A percentile compares a stretch with the other conserved stretches of the same genome.
phyloP scores from a whole-genome alignment of 2,888 invertebrate genomes.

The Acleris emargana region DNA sequence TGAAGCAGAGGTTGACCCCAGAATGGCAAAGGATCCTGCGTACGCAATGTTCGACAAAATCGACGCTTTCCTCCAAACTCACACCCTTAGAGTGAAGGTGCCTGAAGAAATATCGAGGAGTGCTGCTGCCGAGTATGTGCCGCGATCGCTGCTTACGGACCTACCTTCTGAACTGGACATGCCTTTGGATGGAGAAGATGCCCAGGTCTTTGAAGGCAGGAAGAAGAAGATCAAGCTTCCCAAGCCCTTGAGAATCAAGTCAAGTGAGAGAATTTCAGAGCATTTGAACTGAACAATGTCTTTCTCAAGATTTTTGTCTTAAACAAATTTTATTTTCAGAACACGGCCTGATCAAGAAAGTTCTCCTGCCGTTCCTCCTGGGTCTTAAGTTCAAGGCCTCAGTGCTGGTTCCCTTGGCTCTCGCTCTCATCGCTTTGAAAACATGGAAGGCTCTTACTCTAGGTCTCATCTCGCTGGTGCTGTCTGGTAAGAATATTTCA shows the following conservation, averaged over 20 bases:
- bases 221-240: slow-evolving; percentile 81
- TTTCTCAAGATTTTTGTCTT: slow-evolving; percentile 3
- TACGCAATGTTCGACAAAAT: slow-evolving; percentile 88
- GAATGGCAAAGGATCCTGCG: slow-evolving; percentile 80
- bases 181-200: slow-evolving; percentile 85
- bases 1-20: slow-evolving; percentile 65
- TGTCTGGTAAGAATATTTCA: slow-evolving; percentile 84
- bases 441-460: slow-evolving; percentile 95
- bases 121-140: slow-evolving; percentile 84
- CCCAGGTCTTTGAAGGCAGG: slow-evolving; percentile 74
- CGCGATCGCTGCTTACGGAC: slow-evolving; percentile 85
- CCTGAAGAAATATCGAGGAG: slow-evolving; percentile 86
- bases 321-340: slow-evolving; percentile 78
- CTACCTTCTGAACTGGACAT: slow-evolving; percentile 88
- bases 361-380: slow-evolving; percentile 92
- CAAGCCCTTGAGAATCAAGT: slow-evolving; percentile 79
- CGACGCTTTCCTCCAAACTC: slow-evolving; percentile 89
- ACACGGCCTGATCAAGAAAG: slow-evolving; percentile 92
- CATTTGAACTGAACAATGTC: background rate
- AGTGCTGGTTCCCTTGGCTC: slow-evolving; percentile 90
- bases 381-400: slow-evolving; percentile 94
- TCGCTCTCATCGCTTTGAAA: slow-evolving; percentile 92
- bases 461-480: slow-evolving; percentile 91
- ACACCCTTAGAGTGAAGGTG: slow-evolving; percentile 89
- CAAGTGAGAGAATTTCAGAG: slow-evolving; percentile 58